Percentiles rank a stretch among this genome's conserved stretches.
Conservation (phyloP, 2,888 invertebrate genomes). For the Nephrotoma appendiculata region DNA sequence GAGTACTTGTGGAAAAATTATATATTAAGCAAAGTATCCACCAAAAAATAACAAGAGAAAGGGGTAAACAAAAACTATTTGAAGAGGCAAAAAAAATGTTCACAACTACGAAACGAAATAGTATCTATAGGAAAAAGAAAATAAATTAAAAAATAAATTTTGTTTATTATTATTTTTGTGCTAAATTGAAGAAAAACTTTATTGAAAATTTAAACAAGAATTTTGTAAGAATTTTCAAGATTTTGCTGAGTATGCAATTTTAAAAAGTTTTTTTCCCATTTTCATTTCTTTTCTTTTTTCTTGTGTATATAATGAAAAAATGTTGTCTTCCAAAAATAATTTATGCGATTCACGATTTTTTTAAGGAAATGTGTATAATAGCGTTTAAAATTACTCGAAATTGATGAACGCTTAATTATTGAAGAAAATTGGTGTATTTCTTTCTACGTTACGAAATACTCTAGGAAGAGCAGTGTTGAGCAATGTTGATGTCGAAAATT, state of each 20-base stretch:
- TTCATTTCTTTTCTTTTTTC: background rate
- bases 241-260: background rate
- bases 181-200: background rate
- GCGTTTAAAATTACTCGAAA: background rate
- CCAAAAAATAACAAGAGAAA: background rate
- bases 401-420: background rate
- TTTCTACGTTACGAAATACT: too few relatives aligned
- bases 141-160: background rate
- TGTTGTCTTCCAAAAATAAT: background rate
- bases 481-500: too few relatives aligned
- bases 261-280: background rate
- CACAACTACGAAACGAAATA: background rate
- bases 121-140: background rate
- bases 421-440: background rate
- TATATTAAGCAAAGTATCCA: too few relatives aligned
- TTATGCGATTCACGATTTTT: background rate
- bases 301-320: background rate
- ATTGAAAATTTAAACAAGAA: background rate
- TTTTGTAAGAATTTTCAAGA: background rate
- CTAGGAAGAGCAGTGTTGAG: too few relatives aligned
- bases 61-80: background rate
- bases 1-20: too few relatives aligned
- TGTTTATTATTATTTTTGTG: background rate
- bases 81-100: background rate
- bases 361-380: background rate